Evolutionary conservation across 2,113 vertebrate species (phyloP).

Genomic region (Austrofundulus limnaeus): DNA sequence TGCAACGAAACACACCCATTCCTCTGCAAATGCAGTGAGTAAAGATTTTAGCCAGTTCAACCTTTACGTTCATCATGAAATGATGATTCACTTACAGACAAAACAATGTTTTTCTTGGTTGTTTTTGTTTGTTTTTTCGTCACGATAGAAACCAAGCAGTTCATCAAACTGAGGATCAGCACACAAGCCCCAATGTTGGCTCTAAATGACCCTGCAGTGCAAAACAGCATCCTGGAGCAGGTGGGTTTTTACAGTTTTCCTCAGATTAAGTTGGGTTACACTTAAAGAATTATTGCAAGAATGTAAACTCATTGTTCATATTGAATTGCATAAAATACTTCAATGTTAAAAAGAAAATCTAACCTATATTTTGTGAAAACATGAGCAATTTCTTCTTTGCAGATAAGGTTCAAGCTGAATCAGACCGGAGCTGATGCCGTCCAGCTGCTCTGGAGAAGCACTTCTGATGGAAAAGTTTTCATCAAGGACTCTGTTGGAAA

Average conservation of each 20-base stretch:
- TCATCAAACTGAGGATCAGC: slow-evolving; percentile 4
- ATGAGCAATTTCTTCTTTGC: not conserved
- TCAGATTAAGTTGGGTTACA: not conserved
- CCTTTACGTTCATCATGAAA: not conserved
- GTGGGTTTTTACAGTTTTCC: not conserved
- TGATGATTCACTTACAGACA: not conserved
- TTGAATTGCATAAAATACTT: too few relatives aligned
- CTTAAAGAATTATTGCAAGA: too few relatives aligned
- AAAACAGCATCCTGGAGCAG: slow-evolving; percentile 1
- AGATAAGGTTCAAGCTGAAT: slow-evolving; percentile 2
- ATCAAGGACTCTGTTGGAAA: not conserved
- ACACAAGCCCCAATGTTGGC: not conserved
- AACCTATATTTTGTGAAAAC: not conserved
- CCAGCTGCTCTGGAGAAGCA: not conserved
- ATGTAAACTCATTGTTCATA: too few relatives aligned
- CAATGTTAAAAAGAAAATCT: not conserved
- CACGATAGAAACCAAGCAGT: too few relatives aligned
- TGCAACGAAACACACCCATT: not conserved
- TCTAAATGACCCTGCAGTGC: not conserved
- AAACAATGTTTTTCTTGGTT: not conserved
- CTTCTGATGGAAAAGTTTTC: not conserved
- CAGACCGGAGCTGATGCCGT: not conserved
- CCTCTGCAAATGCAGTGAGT: slow-evolving; percentile 16
- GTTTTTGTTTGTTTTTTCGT: not conserved
- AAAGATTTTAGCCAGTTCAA: not conserved